Percentiles rank a stretch among this genome's conserved stretches.
Conservation (phyloP, 2,113 vertebrate species). For the Corynorhinus townsendii region DNA sequence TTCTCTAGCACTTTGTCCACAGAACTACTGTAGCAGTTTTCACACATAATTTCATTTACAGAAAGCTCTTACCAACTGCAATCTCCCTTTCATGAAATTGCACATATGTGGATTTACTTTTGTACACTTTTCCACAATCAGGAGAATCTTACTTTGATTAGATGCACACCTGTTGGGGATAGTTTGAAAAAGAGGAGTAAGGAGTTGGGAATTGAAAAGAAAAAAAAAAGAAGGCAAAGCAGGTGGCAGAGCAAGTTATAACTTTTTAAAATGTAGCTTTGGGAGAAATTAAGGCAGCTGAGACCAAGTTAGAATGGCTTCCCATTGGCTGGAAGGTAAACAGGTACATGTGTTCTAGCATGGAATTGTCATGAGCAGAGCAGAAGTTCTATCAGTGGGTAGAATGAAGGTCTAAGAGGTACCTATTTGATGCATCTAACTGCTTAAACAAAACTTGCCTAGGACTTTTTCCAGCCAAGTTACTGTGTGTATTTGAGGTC, state of each 20-base stretch:
- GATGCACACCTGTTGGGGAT: conserved; percentile 63
- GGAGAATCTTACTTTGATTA: conserved; percentile 61
- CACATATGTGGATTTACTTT: conserved; percentile 49
- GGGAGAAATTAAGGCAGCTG: conserved; percentile 15
- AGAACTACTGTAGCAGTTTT: background rate
- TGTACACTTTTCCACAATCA: conserved; percentile 51
- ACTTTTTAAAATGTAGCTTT: conserved; percentile 32
- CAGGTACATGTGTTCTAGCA: background rate
- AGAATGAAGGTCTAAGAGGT: background rate
- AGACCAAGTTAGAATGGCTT: background rate
- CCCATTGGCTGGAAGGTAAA: background rate
- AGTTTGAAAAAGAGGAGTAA: conserved; percentile 47
- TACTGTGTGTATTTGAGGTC: background rate
- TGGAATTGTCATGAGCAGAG: background rate
- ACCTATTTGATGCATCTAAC: background rate
- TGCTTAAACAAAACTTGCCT: background rate
- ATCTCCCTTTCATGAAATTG: conserved; percentile 51
- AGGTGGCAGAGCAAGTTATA: conserved; percentile 64
- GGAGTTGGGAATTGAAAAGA: conserved; percentile 26
- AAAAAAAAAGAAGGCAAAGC: conserved; percentile 43
- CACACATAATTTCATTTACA: conserved; percentile 51
- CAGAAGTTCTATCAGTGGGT: background rate
- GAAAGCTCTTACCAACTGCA: conserved; percentile 30
- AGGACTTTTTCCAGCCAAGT: background rate
- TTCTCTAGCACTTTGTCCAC: conserved; percentile 50